Evolutionary conservation across 2,888 invertebrate species (phyloP), one percentile per base, ranked within the genome.

Genomic region (Diarsia dahlii): DNA sequence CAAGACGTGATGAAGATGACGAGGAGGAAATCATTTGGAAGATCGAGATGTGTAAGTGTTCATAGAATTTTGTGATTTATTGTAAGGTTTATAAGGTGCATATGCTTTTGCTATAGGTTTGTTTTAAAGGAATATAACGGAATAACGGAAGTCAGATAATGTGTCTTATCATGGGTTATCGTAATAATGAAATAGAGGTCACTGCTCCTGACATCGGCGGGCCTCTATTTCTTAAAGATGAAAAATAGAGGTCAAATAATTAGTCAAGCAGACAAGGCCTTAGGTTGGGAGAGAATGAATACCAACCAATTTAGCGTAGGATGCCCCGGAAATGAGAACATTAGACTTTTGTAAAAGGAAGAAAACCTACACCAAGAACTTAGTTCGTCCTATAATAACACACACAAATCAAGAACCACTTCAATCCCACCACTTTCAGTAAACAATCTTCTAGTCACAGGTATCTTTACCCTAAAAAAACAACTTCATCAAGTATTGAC

Each of bases 1-100:
- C 39, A 0, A 80, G 87, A 10, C 80, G 69, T 0, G 84, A 82
- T 3, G 82, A 86, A 12, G 85, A 86, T 0, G 88, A 88, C 0
- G 87, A 87, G 46, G 87, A 87, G 66, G 88, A 86, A 67, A 86
- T 87, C 4, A 78, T 87, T 39, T 88, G 87, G 87, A 84, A 78
- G 50, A 80, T 74, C 60, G 84, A 87, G 65, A 72, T 88, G 71
- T 82, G 88, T 86, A 76, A 86, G 87, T 87, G 23, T 6, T 5
- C 6, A 20, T 15, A 45, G 0, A 23, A 6, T 39, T 39, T 39
- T 39, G 5, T 39, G 6, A 28, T 39, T 39, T 39, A 39, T 39
- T 39, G 34, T 66, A 15, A 45, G 1, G 5, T 45, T 58, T 20
- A 10, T 23, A 46, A 23, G 46, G 12, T 8, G n/a, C 6, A 2